Evolutionary conservation across 1,140 invertebrate genomes (phyloP).

Genomic region (Leptinotarsa defecta): DNA sequence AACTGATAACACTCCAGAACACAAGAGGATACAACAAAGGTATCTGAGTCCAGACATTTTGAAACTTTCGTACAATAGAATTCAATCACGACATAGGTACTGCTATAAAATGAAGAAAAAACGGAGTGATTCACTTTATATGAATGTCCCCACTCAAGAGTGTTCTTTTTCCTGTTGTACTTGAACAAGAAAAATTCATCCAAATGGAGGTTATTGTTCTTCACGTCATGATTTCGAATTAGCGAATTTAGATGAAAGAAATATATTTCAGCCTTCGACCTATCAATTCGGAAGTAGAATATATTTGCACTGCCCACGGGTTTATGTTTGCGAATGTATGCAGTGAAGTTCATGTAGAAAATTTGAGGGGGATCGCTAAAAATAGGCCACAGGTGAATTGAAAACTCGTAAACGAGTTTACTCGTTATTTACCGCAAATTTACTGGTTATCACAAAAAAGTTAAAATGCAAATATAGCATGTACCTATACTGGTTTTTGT

Average conservation of each 20-base stretch:
- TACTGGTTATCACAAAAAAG: no score
- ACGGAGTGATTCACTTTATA: neutral
- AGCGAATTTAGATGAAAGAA: neutral
- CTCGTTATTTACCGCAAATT: no score
- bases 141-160: neutral
- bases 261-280: neutral
- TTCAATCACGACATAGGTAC: neutral
- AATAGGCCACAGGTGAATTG: no score
- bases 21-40: neutral
- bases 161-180: neutral
- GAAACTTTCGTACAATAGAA: neutral
- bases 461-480: no score
- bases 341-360: neutral
- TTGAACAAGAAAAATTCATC: neutral
- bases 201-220: neutral
- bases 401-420: no score
- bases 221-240: neutral
- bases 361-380: neutral
- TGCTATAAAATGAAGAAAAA: neutral
- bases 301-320: slow-evolving; percentile 2
- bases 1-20: slow-evolving; percentile 1
- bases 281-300: neutral
- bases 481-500: no score
- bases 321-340: neutral
- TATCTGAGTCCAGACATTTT: neutral